phyloP scores from a whole-genome alignment of 1,140 invertebrate species.

The Melipona quadrifasciata region DNA sequence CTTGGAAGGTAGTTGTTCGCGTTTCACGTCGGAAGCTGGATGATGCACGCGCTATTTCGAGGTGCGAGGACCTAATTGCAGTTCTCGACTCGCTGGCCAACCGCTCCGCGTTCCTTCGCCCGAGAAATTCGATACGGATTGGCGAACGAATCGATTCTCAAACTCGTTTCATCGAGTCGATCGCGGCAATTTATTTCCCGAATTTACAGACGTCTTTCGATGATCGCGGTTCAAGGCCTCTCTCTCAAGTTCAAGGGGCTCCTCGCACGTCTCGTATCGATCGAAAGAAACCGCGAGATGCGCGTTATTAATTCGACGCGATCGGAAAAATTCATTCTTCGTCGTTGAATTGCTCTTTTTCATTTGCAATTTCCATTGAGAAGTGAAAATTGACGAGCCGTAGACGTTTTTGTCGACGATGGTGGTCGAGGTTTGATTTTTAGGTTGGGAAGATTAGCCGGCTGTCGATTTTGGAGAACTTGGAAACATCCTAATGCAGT shows the following conservation, averaged over 20 bases:
- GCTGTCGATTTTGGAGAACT: too few relatives aligned
- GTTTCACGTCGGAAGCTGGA: conserved; percentile 3
- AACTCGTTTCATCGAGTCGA: background rate
- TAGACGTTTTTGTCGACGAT: background rate
- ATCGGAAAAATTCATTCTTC: background rate
- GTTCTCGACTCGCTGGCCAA: conserved; percentile 10
- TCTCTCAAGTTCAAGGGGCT: conserved; percentile 13
- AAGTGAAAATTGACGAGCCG: background rate
- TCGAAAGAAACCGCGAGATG: background rate
- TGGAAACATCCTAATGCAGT: too few relatives aligned
- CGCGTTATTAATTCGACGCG: background rate
- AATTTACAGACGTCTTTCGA: background rate
- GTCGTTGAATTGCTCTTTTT: background rate
- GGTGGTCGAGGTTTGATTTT: background rate
- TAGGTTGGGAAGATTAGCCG: background rate
- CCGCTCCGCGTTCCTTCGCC: background rate
- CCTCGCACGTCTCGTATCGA: background rate
- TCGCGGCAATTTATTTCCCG: background rate
- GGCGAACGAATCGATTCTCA: background rate
- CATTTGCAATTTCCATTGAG: background rate
- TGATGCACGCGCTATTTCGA: conserved; percentile 42
- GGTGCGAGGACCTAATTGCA: conserved; percentile 37
- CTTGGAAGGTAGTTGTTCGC: background rate
- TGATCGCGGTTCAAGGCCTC: background rate
- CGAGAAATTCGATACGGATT: conserved; percentile 19